Conservation (phyloP, 2,113 vertebrate genomes). For the Neotragus pygmaeus region DNA sequence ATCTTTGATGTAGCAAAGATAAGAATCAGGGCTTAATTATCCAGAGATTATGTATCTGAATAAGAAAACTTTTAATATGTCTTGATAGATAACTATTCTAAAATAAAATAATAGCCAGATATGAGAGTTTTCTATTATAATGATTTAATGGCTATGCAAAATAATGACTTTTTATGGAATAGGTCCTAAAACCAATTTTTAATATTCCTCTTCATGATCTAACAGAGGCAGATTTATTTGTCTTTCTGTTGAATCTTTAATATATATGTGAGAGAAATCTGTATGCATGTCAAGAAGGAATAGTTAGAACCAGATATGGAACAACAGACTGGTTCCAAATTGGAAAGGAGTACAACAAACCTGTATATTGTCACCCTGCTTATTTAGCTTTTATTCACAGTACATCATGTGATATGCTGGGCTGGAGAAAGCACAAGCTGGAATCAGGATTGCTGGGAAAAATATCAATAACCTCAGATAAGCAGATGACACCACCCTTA, state of each 20-base stretch:
- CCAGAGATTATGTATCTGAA: background rate
- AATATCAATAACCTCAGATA: background rate
- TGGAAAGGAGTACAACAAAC: background rate
- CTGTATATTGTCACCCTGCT: background rate
- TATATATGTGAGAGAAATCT: background rate
- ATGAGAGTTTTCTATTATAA: background rate
- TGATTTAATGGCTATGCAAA: background rate
- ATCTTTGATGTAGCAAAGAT: background rate
- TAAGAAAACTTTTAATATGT: background rate
- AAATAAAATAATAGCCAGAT: background rate
- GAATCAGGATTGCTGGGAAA: background rate
- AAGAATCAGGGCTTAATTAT: background rate
- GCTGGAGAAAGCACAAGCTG: background rate
- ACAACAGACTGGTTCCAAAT: background rate
- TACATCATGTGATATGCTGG: background rate
- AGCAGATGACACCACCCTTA: background rate
- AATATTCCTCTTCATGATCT: background rate
- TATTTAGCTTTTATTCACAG: background rate
- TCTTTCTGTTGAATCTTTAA: background rate
- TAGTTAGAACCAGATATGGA: background rate
- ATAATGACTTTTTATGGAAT: background rate
- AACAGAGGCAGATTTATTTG: background rate
- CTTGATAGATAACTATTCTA: background rate
- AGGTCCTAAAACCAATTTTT: background rate
- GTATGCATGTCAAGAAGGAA: background rate